Evolutionary conservation across 2,797 vertebrate species (phyloP).

Genomic region (Alcedo atthis): DNA sequence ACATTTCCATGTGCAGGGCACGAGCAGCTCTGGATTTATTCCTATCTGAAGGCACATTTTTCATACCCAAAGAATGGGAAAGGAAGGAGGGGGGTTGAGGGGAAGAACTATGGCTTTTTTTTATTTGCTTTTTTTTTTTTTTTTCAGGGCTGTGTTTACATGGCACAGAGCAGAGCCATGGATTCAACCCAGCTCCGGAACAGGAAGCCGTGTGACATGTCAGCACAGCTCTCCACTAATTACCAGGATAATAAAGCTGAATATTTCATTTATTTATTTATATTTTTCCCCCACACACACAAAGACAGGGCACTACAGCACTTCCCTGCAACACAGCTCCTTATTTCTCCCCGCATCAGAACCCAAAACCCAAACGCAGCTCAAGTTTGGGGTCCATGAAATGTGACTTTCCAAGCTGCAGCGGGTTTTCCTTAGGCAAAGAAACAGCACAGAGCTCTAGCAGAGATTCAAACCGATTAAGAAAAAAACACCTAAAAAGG

Average conservation of each 20-base stretch:
- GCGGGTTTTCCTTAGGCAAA: background rate
- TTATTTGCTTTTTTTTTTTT: background rate
- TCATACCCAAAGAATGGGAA: background rate
- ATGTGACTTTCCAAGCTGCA: background rate
- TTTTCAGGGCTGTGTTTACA: conserved; percentile 13
- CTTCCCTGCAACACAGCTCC: background rate
- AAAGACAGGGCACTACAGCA: background rate
- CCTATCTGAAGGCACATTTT: background rate
- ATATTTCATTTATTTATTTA: background rate
- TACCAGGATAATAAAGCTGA: conserved; percentile 48
- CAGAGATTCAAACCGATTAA: background rate
- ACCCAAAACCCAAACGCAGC: background rate
- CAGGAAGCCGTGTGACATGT: conserved; percentile 45
- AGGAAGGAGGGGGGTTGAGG: background rate
- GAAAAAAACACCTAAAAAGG: background rate
- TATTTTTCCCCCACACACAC: background rate
- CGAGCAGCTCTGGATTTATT: background rate
- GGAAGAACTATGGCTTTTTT: background rate
- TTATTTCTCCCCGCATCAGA: background rate
- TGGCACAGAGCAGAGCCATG: conserved; percentile 31
- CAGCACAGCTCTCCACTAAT: conserved; percentile 61
- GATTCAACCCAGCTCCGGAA: conserved; percentile 42
- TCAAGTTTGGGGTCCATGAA: background rate
- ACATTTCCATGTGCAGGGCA: background rate
- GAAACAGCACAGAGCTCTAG: too few relatives aligned